Evolutionary conservation across 1,140 invertebrate genomes (phyloP).

Genomic region (Arctopsyche grandis): DNA sequence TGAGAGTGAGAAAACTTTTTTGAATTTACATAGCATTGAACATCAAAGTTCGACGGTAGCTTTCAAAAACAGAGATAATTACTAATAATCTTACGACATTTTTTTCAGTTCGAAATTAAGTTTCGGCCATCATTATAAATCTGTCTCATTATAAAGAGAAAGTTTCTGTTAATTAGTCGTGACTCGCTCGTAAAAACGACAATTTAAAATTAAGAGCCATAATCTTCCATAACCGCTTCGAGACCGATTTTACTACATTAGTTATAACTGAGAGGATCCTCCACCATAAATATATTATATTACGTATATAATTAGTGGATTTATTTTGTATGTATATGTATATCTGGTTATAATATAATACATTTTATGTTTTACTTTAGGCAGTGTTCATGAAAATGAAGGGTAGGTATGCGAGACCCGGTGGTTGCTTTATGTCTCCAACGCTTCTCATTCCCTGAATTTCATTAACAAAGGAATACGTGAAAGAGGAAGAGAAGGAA

Average conservation of each 20-base stretch:
- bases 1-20: too few relatives aligned
- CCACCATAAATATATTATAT: not conserved
- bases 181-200: slow-evolving; percentile 22
- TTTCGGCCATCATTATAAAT: slow-evolving; percentile 14
- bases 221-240: too few relatives aligned
- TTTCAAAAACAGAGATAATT: not conserved
- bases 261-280: too few relatives aligned
- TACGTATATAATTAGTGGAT: not conserved
- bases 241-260: too few relatives aligned
- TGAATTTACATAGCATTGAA: too few relatives aligned
- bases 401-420: not conserved
- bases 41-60: too few relatives aligned
- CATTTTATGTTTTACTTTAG: not conserved
- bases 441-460: not conserved
- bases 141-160: not conserved
- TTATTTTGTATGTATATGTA: too few relatives aligned
- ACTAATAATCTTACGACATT: too few relatives aligned
- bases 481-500: not conserved
- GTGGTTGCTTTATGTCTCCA: not conserved
- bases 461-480: slow-evolving; percentile 24
- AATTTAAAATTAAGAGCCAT: not conserved
- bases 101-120: not conserved
- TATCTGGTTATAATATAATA: too few relatives aligned
- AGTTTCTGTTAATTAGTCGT: slow-evolving; percentile 21
- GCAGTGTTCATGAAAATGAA: slow-evolving; percentile 9